phyloP scores from a whole-genome alignment of 1,140 invertebrate species.

The Diorhabda elongata region DNA sequence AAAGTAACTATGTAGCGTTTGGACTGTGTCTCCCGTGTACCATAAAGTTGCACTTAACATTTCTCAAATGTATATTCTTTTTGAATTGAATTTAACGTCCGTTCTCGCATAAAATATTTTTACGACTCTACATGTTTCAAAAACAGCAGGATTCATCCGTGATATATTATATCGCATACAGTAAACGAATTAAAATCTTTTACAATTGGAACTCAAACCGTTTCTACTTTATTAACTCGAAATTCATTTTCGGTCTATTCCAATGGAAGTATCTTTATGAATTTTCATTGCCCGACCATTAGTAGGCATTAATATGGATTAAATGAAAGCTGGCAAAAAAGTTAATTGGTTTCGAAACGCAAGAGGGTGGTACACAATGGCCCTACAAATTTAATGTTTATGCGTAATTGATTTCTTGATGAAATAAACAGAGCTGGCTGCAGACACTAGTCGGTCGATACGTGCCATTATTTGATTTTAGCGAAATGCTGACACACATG shows the following conservation, averaged over 20 bases:
- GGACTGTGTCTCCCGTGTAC: too few relatives aligned
- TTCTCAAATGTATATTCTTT: too few relatives aligned
- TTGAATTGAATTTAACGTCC: too few relatives aligned
- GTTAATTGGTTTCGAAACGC: not conserved
- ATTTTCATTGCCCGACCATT: slow-evolving; percentile 2
- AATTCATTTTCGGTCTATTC: not conserved
- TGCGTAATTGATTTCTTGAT: too few relatives aligned
- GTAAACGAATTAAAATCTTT: not conserved
- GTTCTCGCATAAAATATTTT: not conserved
- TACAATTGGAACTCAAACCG: not conserved
- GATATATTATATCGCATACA: not conserved
- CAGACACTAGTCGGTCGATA: too few relatives aligned
- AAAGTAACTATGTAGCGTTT: too few relatives aligned
- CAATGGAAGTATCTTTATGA: not conserved
- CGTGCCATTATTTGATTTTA: too few relatives aligned
- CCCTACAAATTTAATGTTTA: not conserved
- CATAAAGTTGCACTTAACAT: too few relatives aligned
- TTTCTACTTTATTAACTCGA: not conserved
- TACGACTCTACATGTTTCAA: not conserved
- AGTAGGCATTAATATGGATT: slow-evolving; percentile 2
- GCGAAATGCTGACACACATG: too few relatives aligned
- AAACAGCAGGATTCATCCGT: not conserved
- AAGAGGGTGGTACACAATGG: not conserved
- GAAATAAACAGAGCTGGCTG: too few relatives aligned
- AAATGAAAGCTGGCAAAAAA: not conserved